These are phyloP conservation scores for Halictus ligatus DNA, from an alignment of 2,888 invertebrate genomes.

Conservation along the genomic window DNA sequence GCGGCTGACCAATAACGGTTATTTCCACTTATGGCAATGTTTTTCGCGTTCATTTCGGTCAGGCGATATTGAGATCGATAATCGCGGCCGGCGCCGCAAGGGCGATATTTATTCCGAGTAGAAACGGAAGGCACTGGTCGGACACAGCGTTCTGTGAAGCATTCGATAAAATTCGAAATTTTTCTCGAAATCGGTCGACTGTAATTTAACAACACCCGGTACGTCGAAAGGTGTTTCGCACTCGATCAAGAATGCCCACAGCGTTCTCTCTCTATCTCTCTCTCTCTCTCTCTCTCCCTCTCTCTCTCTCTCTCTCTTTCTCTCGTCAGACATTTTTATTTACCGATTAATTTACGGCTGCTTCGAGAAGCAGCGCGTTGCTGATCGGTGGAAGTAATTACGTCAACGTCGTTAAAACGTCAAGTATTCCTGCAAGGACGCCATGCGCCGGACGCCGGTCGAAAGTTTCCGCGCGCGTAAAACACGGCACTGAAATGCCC, in stretches of 20 bases:
- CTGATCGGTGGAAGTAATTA: slow-evolving; percentile 18
- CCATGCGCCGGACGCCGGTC: too few species aligned
- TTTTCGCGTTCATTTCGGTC: slow-evolving; percentile 1
- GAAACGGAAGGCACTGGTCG: not conserved
- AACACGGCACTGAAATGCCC: not conserved
- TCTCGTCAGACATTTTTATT: not conserved
- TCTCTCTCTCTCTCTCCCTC: not conserved
- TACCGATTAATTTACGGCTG: slow-evolving; percentile 6
- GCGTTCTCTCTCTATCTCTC: not conserved
- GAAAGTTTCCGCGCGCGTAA: not conserved
- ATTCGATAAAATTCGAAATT: not conserved
- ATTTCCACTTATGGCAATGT: slow-evolving; percentile 7
- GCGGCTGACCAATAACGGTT: slow-evolving; percentile 5
- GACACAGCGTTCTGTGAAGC: not conserved
- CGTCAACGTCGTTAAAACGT: not conserved
- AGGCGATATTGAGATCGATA: not conserved
- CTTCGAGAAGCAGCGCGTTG: not conserved
- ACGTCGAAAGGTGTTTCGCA: not conserved
- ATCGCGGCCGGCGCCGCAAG: not conserved
- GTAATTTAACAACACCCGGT: not conserved
- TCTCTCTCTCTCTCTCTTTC: too few species aligned
- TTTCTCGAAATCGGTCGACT: not conserved
- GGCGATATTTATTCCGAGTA: not conserved
- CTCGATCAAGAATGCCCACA: not conserved
- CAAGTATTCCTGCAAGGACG: not conserved